Conservation (phyloP, 37 sponge, comb jelly and placozoan species). For the Haliclona indistincta region DNA sequence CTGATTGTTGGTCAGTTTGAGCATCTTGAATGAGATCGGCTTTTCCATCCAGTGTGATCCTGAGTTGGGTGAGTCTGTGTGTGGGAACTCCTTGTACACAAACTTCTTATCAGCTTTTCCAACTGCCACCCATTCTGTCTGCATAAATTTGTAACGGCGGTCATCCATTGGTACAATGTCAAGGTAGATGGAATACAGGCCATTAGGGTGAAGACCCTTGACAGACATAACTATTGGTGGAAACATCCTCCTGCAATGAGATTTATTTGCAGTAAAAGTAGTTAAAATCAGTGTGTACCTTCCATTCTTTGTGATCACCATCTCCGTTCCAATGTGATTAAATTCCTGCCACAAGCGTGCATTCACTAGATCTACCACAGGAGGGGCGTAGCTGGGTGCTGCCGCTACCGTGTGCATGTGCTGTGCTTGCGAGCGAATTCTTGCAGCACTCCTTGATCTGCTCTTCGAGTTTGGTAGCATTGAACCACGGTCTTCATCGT, state of each 20-base stretch:
- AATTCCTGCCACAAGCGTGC: conserved; percentile 72
- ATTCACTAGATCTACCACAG: conserved; percentile 58
- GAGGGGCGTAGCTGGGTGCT: neutral
- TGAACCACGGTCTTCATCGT: conserved; percentile 12
- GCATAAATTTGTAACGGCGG: conserved; percentile 79
- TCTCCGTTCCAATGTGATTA: conserved; percentile 80
- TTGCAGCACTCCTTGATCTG: neutral
- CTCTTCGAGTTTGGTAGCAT: neutral
- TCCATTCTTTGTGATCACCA: conserved; percentile 88
- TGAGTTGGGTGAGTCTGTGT: conserved; percentile 73
- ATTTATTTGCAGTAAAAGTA: neutral
- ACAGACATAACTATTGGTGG: conserved; percentile 44
- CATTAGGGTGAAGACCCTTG: conserved; percentile 45
- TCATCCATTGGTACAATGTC: conserved; percentile 74
- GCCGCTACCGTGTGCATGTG: too few relatives aligned
- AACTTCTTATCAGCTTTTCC: conserved; percentile 74
- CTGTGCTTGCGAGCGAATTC: neutral
- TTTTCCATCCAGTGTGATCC: conserved; percentile 76
- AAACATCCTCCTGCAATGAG: conserved; percentile 81
- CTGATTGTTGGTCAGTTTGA: conserved; percentile 86
- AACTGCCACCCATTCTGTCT: conserved; percentile 76
- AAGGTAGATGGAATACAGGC: conserved; percentile 51
- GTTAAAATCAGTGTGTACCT: conserved; percentile 31
- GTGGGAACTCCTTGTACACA: conserved; percentile 33
- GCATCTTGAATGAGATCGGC: conserved; percentile 53